Conservation (phyloP, 2,888 invertebrate genomes). For the Uloborus plumipes region DNA sequence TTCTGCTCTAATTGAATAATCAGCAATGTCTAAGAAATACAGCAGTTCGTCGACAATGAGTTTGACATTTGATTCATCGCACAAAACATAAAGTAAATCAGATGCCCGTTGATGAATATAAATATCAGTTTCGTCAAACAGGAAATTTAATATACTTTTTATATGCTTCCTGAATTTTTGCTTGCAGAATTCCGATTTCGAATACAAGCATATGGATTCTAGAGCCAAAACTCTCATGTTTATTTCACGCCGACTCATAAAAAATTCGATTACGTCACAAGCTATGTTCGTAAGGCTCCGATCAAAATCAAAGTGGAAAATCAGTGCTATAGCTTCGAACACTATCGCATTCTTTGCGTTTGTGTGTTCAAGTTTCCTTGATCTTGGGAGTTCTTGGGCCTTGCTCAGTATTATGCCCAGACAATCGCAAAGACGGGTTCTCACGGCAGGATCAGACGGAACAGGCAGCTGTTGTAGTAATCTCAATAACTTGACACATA, state of each 20-base stretch:
- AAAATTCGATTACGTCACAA: conserved; percentile 17
- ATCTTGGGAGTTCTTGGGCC: conserved; percentile 14
- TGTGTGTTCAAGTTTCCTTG: conserved; percentile 23
- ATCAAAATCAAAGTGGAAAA: conserved; percentile 10
- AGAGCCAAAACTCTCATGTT: conserved; percentile 33
- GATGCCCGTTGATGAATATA: conserved; percentile 23
- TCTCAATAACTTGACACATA: conserved; percentile 27
- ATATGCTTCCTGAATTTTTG: conserved; percentile 14
- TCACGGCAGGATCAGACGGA: conserved; percentile 18
- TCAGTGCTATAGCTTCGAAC: conserved; percentile 35
- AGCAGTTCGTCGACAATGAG: conserved; percentile 24
- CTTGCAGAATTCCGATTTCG: background rate
- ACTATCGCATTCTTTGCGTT: conserved; percentile 36
- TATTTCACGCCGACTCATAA: conserved; percentile 17
- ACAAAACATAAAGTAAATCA: conserved; percentile 26
- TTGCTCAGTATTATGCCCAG: conserved; percentile 25
- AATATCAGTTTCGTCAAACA: conserved; percentile 16
- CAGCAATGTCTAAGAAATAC: conserved; percentile 7
- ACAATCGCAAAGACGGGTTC: conserved; percentile 19
- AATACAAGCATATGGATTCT: conserved; percentile 22
- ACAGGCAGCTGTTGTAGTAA: conserved; percentile 9
- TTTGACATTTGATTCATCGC: conserved; percentile 17
- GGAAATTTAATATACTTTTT: conserved; percentile 1
- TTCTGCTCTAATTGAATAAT: conserved; percentile 8
- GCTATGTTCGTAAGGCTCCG: background rate